Base-by-base conservation (phyloP, 2,797 vertebrate species). In the Diglossa cyanea region DNA sequence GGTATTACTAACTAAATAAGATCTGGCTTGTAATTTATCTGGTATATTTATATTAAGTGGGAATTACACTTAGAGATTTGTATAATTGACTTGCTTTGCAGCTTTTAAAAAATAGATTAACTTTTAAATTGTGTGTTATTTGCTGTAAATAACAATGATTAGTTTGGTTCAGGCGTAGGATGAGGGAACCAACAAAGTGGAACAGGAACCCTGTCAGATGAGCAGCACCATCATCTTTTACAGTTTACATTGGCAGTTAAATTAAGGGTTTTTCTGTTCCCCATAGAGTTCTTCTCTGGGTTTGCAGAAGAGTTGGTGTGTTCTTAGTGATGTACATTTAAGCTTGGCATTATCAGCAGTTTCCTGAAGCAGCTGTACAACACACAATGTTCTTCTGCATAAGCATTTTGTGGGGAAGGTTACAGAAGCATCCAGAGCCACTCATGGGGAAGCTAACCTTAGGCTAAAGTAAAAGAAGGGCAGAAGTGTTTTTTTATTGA, bases 81-180 rank as follows among this genome's bases (percentile, higher is more conserved):
- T 94, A 66, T 91, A 97, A 86, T 90, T 94, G 81, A 94, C 94
- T 95, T 54, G 57, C 87, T 94, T 96, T 96, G 89, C 83, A 93
- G 83, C 63, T 95, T 94, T 89, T 33, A 67, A 42, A 88, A 96
- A 97, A 92, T 72, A 94, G 95, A 97, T 97, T 96, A 97, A 95
- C 75, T 97, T 96, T 79, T 94, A 96, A 95, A 97, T 96, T 96
- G 91, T 95, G 28, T 93, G 84, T 95, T 97, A 94, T 94, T 98
- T 97, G 89, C 94, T 96, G 91, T 95, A 97, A 97, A 93, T 96
- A 97, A 91, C 88, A 93, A 77, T 96, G 94, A 97, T 98, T 96
- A 97, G 90, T 86, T 95, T 95, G 90, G 91, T 85, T 93, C 70
- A 72, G 75, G 76, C 13, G 1, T 87, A 96, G 87, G 70, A 84